Base-by-base conservation (phyloP, 2,113 vertebrate species). In the Oophaga pumilio region DNA sequence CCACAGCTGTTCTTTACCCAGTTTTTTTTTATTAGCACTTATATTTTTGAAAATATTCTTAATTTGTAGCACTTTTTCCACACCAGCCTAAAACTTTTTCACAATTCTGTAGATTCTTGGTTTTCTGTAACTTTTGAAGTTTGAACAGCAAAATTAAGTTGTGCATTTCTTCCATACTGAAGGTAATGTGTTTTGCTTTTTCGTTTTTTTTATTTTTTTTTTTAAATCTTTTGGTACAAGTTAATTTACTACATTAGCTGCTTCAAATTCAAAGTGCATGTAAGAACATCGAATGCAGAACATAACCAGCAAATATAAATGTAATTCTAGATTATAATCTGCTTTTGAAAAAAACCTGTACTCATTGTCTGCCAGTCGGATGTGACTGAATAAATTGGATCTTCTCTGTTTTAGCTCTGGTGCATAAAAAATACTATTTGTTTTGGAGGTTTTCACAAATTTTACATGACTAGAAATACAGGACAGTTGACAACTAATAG, bases 341-440 rank as follows among this genome's bases (percentile, higher is more conserved):
- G 9, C 78, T 81, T 81, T 81, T 62, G 18, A 52, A n/a, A 52
- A n/a, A 82, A 49, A n/a, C 14, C 18, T 52, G 59, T 82, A 17
- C 59, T 82, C 33, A 68, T 82, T 68, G 43, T 68, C 62, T 52
- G 60, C 80, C 80, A 52, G 80, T 66, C 12, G 43, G 80, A 68
- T 82, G 80, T 82, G 80, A 82, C 80, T 68, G 20, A 82, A 68
- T 68, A 82, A 66, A 82, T 66, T 82, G 80, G 28, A 68, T 66
- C 79, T 82, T 52, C 60, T 82, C 80, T 52, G 62, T 33, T 80
- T 43, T 60, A 12, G 24, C 56, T 60, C 10, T 80, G 77, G 56
- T 11, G 26, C 53, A 24, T 56, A 14, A 50, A 66, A 66, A 66
- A 15, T 81, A 28, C 59, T 81, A 17, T 81, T 80, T 49, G 56